Evolutionary conservation across 2,113 vertebrate species (phyloP), one percentile per base, ranked within the genome.

Genomic region (Mola mola): DNA sequence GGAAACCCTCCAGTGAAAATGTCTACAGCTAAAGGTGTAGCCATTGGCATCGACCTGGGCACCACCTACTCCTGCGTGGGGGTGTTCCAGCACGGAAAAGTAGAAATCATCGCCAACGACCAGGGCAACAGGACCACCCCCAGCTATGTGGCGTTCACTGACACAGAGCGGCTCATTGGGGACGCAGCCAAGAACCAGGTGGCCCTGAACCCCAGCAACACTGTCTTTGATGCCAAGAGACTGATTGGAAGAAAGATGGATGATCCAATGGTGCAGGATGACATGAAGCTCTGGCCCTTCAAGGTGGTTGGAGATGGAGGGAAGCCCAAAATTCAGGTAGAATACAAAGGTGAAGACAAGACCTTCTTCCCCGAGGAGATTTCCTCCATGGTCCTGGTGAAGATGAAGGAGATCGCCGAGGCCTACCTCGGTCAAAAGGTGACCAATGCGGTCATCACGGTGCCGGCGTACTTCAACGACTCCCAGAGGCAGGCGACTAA

Each of bases 21-120:
- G 82, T 44, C 56, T 64, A 40, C 75, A 61, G 65, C 47, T 43
- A 75, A 72, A 63, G 64, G 59, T 2, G 36, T 34, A 13, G 59
- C 76, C 0, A 66, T 82, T n/a, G 83, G 83, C 48, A 85, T 85
- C 11, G 83, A 85, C 70, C 73, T 80, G 73, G 73, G 83, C 58
- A 85, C 76, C 76, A 85, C 79, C 58, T 82, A 72, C 77, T 85
- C 83, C 55, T 97, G 95, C 5, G 95, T 96, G 40, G 95, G 94
- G 0, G 94, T 96, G 0, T 98, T 97, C 89, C 95, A 97, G 8
- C 94, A 96, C 0, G 94, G 95, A 8, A 96, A 97, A 81, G 95
- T 96, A 58, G 83, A 87, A 48, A 87, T 79, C 78, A 80, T 87
- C 21, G 85, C 85, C 74, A 87, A 87, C 49, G 78, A 87, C 59